Evolutionary conservation across 2,113 vertebrate genomes (phyloP).

Genomic region (Pardalotus punctatus): DNA sequence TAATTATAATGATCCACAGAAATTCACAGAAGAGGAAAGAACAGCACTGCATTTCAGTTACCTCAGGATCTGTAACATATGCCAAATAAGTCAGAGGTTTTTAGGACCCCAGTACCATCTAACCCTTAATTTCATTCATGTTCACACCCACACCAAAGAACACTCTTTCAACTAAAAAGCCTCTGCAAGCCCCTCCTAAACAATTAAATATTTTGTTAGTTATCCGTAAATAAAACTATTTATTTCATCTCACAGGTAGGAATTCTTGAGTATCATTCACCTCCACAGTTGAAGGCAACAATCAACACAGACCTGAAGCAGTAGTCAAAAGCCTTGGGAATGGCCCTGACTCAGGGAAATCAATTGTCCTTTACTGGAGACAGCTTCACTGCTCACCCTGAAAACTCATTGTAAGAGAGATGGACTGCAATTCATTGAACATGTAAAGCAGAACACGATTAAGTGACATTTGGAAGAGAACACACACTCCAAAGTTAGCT

Average conservation of each 20-base stretch:
- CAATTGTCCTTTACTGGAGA: not conserved
- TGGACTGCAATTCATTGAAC: not conserved
- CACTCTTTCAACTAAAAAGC: not conserved
- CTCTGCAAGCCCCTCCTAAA: not conserved
- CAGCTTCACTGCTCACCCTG: not conserved
- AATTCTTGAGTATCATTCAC: not conserved
- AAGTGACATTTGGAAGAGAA: not conserved
- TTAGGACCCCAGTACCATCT: not conserved
- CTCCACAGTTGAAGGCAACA: not conserved
- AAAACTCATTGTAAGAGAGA: not conserved
- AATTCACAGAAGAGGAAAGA: slow-evolving; percentile 22
- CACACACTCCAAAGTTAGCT: not conserved
- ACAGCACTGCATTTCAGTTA: not conserved
- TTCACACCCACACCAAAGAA: not conserved
- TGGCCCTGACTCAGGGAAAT: not conserved
- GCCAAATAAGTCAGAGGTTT: not conserved
- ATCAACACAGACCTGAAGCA: not conserved
- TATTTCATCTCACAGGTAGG: not conserved
- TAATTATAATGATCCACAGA: not conserved
- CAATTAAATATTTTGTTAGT: not conserved
- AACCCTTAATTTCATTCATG: not conserved
- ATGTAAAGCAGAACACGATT: not conserved
- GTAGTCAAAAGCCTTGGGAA: not conserved
- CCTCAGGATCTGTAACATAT: not conserved
- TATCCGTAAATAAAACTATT: not conserved